A percentile compares a stretch with the other conserved stretches of the same genome.
phyloP scores from a whole-genome alignment of 2,113 vertebrate genomes.

The Amazona vittata region DNA sequence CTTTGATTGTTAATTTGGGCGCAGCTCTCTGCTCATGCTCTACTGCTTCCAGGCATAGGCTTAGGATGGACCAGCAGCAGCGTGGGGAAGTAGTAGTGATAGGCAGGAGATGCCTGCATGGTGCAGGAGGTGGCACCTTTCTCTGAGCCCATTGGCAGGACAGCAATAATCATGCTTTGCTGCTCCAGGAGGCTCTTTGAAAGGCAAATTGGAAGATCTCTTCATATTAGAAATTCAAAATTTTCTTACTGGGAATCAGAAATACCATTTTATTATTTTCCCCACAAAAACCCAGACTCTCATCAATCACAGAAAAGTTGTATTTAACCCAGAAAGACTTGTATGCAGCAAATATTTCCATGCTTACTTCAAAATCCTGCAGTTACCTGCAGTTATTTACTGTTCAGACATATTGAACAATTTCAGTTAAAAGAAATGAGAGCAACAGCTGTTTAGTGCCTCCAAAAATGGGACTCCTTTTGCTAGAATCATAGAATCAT shows the following conservation, averaged over 20 bases:
- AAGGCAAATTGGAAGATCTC: background rate
- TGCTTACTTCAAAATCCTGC: background rate
- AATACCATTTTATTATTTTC: background rate
- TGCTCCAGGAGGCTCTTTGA: background rate
- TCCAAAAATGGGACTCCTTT: background rate
- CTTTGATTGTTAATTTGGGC: background rate
- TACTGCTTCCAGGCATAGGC: background rate
- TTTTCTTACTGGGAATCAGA: background rate
- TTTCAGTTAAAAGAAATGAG: conserved; percentile 12
- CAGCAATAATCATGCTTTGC: background rate
- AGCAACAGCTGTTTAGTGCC: background rate
- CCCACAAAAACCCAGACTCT: background rate
- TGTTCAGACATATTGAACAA: conserved; percentile 5
- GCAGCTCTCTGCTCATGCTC: background rate
- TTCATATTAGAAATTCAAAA: background rate
- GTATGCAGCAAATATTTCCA: background rate
- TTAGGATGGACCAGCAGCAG: background rate
- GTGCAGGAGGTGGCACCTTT: background rate
- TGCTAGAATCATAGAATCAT: background rate
- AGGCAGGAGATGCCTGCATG: background rate
- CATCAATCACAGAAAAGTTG: background rate
- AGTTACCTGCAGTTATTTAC: conserved; percentile 14
- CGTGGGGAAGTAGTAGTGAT: background rate
- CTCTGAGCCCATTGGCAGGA: background rate
- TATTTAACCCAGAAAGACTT: background rate